Evolutionary conservation across 2,797 vertebrate genomes (phyloP).

Genomic region (Acipenser ruthenus): DNA sequence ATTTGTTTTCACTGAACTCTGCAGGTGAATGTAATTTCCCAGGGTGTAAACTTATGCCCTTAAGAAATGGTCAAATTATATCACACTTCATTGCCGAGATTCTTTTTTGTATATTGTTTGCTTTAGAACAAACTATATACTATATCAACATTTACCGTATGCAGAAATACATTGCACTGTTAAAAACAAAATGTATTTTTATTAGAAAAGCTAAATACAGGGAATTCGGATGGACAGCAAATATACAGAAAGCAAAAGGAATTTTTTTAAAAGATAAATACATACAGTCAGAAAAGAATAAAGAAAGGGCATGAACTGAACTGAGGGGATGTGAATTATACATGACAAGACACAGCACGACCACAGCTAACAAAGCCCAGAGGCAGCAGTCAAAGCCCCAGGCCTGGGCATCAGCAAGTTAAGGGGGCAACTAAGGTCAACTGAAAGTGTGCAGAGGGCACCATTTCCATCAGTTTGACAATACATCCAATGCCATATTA

Average conservation of each 20-base stretch:
- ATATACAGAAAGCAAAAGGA: neutral
- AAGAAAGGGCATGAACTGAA: neutral
- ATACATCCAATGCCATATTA: neutral
- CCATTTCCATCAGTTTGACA: slow-evolving; percentile 3
- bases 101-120: too few relatives aligned
- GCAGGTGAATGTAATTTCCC: too few relatives aligned
- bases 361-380: slow-evolving; percentile 1
- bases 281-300: slow-evolving; percentile 1
- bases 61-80: too few relatives aligned
- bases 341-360: neutral
- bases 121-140: too few relatives aligned
- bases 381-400: neutral
- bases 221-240: neutral
- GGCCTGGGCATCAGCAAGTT: neutral
- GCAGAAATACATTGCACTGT: too few relatives aligned
- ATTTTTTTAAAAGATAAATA: neutral
- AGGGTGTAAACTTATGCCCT: too few relatives aligned
- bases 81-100: too few relatives aligned
- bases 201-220: neutral
- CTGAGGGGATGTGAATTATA: slow-evolving; percentile 9
- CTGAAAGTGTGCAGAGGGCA: neutral
- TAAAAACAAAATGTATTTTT: too few relatives aligned
- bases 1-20: too few relatives aligned
- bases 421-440: neutral
- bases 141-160: too few relatives aligned